Evolutionary conservation across 2,797 vertebrate species (phyloP).

Genomic region (Salarias fasciatus): DNA sequence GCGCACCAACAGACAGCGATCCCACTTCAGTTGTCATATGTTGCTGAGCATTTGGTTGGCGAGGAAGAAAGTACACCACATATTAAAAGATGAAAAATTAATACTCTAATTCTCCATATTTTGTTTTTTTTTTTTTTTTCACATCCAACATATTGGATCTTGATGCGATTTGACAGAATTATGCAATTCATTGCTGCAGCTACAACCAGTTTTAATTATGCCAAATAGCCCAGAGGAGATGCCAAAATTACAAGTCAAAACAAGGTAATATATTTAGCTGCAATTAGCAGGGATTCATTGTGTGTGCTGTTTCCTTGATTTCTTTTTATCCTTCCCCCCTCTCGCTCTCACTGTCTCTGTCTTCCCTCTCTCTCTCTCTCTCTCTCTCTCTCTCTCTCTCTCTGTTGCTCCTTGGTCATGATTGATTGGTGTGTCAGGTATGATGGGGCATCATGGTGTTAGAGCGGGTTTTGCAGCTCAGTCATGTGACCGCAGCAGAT

Average conservation of each 20-base stretch:
- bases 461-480: constrained; percentile 84
- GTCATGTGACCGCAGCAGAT: constrained; percentile 90
- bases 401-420: constrained; percentile 74
- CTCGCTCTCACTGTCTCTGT: too few species aligned
- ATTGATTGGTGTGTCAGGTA: constrained; percentile 96
- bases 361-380: constrained; percentile 14
- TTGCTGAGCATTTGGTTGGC: constrained; percentile 8
- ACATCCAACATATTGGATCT: constrained; percentile 3
- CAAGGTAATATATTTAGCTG: constrained; percentile 20
- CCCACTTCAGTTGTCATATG: not conserved
- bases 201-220: not conserved
- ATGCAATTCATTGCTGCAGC: constrained; percentile 1
- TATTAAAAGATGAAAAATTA: not conserved
- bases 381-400: constrained; percentile 24
- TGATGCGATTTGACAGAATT: not conserved
- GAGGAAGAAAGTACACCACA: not conserved
- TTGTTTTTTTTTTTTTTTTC: not conserved
- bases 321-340: constrained; percentile 23
- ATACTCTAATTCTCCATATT: not conserved
- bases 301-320: constrained; percentile 8
- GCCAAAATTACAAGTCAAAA: constrained; percentile 29
- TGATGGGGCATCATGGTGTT: constrained; percentile 88
- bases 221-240: constrained; percentile 14
- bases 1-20: not conserved
- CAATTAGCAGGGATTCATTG: constrained; percentile 27